Evolutionary conservation across 2,113 vertebrate genomes (phyloP).

Genomic region (Chaetodon trifascialis): DNA sequence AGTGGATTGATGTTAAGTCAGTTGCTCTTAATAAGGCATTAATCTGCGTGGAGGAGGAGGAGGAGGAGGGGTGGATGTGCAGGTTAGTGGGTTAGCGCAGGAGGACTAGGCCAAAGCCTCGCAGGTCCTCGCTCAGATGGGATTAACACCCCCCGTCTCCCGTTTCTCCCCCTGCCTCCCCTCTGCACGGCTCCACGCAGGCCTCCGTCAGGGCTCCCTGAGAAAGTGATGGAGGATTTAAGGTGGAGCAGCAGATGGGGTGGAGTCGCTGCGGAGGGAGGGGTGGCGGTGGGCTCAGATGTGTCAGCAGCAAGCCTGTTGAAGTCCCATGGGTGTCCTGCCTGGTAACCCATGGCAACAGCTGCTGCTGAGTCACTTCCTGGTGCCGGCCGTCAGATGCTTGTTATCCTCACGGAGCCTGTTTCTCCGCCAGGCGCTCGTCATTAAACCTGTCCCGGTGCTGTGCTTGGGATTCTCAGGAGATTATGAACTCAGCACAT

Average conservation of each 20-base stretch:
- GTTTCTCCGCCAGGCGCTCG: neutral
- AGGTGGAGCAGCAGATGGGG: constrained; percentile 58
- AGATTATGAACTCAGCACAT: constrained; percentile 40
- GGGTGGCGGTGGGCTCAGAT: constrained; percentile 4
- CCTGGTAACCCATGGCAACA: constrained; percentile 77
- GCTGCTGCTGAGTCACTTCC: constrained; percentile 79
- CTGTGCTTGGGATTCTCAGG: constrained; percentile 8
- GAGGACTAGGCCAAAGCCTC: neutral
- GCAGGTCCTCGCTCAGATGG: constrained; percentile 32
- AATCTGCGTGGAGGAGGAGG: constrained; percentile 67
- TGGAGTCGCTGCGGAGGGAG: constrained; percentile 11
- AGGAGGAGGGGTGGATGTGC: constrained; percentile 20
- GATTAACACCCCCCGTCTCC: constrained; percentile 56
- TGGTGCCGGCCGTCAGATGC: constrained; percentile 24
- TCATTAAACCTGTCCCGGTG: constrained; percentile 37
- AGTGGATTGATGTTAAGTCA: constrained; percentile 83
- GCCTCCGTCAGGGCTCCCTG: constrained; percentile 9
- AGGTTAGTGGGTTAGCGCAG: constrained; percentile 44
- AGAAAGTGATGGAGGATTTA: constrained; percentile 56
- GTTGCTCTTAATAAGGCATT: constrained; percentile 82
- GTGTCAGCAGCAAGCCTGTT: constrained; percentile 49
- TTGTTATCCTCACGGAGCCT: constrained; percentile 6
- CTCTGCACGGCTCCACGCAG: neutral
- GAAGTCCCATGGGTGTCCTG: constrained; percentile 44
- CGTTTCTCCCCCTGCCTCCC: neutral